Percentiles rank a stretch among this genome's conserved stretches.
These are phyloP conservation scores for Gymnocypris eckloni DNA, from an alignment of 2,797 vertebrate genomes.

Conservation along the genomic window DNA sequence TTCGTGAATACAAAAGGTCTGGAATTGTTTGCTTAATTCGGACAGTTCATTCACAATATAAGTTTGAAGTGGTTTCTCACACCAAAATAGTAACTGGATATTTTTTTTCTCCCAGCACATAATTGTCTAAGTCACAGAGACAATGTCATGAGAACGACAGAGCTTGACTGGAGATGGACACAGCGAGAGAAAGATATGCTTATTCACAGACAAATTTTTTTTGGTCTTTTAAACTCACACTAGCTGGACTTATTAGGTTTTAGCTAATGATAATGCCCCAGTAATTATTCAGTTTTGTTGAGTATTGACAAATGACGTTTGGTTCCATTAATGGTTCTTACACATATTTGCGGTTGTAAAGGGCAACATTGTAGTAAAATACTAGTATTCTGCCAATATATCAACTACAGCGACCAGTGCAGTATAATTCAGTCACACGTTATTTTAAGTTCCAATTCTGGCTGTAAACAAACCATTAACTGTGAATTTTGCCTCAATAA, in stretches of 20 bases:
- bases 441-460: not conserved
- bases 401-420: not conserved
- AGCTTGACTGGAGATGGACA: not conserved
- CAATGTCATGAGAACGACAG: not conserved
- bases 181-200: not conserved
- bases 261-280: not conserved
- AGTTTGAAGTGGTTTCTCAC: not conserved
- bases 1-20: not conserved
- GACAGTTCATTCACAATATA: not conserved
- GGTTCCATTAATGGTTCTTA: not conserved
- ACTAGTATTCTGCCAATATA: not conserved
- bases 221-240: not conserved
- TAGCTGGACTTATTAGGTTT: not conserved
- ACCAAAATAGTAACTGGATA: not conserved
- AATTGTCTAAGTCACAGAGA: constrained; percentile 21
- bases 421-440: not conserved
- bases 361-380: too few relatives aligned
- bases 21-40: not conserved
- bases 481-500: not conserved
- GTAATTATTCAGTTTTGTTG: not conserved
- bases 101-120: constrained; percentile 12
- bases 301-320: not conserved
- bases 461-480: not conserved
- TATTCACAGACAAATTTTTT: not conserved
- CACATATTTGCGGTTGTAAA: too few relatives aligned